These are phyloP conservation scores for Sarotherodon lohbergeri DNA, from an alignment of 2,113 vertebrate genomes.

Conservation along the genomic window DNA sequence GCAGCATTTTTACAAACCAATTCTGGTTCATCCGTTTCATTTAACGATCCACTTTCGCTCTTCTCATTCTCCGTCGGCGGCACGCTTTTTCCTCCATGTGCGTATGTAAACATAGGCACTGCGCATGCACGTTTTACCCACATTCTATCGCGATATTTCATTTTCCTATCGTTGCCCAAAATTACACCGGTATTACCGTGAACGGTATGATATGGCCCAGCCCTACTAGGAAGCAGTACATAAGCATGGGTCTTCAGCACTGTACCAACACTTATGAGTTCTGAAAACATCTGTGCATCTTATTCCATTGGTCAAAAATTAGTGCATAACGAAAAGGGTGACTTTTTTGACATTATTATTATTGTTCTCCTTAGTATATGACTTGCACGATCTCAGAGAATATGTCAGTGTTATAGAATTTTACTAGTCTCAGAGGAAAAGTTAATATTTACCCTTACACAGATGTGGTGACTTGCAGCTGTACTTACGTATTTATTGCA, in stretches of 20 bases:
- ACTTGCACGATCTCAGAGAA: not conserved
- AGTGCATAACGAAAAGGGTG: not conserved
- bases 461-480: not conserved
- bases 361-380: not conserved
- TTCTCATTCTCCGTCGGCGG: too few relatives aligned
- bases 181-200: too few relatives aligned
- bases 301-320: not conserved
- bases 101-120: too few relatives aligned
- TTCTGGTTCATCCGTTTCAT: too few relatives aligned
- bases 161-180: too few relatives aligned
- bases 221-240: not conserved
- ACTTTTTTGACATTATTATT: not conserved
- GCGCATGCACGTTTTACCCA: too few relatives aligned
- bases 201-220: too few relatives aligned
- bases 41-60: too few relatives aligned
- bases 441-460: not conserved
- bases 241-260: not conserved
- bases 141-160: too few relatives aligned
- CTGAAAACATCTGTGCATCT: not conserved
- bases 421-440: not conserved
- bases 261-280: not conserved
- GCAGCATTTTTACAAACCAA: too few relatives aligned
- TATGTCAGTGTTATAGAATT: not conserved
- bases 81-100: too few relatives aligned
- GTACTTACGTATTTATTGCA: not conserved